Evolutionary conservation across 2,797 vertebrate genomes (phyloP).

Genomic region (Furcifer pardalis): DNA sequence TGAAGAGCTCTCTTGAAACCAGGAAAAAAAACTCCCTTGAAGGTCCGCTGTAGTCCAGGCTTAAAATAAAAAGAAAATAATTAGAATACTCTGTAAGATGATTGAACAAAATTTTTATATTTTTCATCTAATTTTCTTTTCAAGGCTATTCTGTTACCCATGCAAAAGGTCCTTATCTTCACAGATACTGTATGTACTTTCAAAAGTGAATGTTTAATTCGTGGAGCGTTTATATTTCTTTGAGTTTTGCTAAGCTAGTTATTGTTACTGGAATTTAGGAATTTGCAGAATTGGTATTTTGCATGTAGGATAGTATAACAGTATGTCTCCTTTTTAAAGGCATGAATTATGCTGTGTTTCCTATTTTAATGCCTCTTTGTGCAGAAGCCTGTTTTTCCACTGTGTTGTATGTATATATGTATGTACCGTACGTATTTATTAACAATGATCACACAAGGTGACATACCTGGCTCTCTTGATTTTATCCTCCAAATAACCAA

Average conservation of each 20-base stretch:
- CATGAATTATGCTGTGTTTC: neutral
- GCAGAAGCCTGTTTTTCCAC: neutral
- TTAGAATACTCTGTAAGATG: constrained; percentile 23
- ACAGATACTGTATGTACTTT: neutral
- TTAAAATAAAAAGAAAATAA: constrained; percentile 69
- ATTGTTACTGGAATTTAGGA: neutral
- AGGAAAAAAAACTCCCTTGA: constrained; percentile 98
- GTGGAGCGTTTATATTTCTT: neutral
- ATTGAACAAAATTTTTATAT: neutral
- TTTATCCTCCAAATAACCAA: neutral
- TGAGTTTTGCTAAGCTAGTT: neutral
- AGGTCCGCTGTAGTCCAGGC: constrained; percentile 97
- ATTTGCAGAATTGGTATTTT: neutral
- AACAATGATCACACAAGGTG: neutral
- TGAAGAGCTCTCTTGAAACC: constrained; percentile 96
- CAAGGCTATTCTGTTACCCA: neutral
- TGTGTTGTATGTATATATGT: neutral
- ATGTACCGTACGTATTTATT: too few species aligned
- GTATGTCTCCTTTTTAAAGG: neutral
- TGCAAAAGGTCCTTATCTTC: neutral
- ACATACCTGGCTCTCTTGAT: neutral
- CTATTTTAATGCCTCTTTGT: neutral
- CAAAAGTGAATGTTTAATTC: neutral
- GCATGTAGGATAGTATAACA: neutral
- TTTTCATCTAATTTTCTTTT: neutral